Evolutionary conservation across 2,888 invertebrate genomes (phyloP).

Genomic region (Lycocerus yunnanus): DNA sequence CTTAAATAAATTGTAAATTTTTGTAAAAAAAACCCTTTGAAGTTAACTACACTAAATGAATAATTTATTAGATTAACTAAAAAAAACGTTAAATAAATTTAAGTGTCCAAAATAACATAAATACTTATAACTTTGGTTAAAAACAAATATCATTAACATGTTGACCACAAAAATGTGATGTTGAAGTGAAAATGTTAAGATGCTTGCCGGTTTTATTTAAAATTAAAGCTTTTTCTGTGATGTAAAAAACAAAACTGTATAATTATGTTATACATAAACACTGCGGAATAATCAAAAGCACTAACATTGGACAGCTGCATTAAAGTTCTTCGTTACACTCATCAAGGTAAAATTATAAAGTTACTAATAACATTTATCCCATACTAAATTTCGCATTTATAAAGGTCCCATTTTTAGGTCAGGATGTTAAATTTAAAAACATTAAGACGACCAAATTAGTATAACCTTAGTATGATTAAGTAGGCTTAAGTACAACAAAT

Average conservation of each 20-base stretch:
- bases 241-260: neutral
- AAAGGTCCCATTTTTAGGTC: neutral
- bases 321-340: no score
- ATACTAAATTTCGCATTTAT: neutral
- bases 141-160: neutral
- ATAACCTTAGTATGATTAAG: neutral
- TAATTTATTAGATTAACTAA: neutral
- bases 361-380: neutral
- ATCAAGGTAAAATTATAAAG: neutral
- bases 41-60: neutral
- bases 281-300: neutral
- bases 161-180: neutral
- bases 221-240: neutral
- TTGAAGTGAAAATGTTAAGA: neutral
- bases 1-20: neutral
- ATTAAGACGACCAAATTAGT: neutral
- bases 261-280: neutral
- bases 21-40: neutral
- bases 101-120: neutral
- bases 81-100: neutral
- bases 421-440: neutral
- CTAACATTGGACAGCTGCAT: neutral
- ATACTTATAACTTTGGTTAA: neutral
- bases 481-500: neutral
- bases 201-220: neutral